Percentiles rank a stretch among this genome's conserved stretches.
These are phyloP conservation scores for Drosophila funebris DNA, from an alignment of 1,140 invertebrate species.

Conservation along the genomic window DNA sequence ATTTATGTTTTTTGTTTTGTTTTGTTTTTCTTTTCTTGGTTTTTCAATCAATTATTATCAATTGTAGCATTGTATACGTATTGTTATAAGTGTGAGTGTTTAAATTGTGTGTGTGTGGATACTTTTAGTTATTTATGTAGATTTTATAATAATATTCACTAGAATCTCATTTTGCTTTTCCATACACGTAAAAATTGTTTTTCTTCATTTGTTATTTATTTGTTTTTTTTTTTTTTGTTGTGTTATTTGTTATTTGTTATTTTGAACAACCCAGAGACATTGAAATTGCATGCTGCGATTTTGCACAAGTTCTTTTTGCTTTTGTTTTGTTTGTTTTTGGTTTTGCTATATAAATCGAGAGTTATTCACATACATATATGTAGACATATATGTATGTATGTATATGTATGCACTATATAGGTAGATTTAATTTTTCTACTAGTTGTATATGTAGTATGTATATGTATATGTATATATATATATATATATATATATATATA, in stretches of 20 bases:
- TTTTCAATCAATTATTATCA: constrained; percentile 41
- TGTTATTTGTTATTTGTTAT: constrained; percentile 8
- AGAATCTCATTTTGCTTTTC: constrained; percentile 33
- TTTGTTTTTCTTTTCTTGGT: constrained; percentile 3
- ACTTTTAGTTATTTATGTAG: constrained; percentile 13
- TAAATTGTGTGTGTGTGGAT: constrained; percentile 10
- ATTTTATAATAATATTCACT: constrained; percentile 48
- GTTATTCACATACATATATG: constrained; percentile 24
- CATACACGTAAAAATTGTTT: constrained; percentile 61
- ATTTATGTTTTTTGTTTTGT: constrained; percentile 27
- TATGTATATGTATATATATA: constrained; percentile 18
- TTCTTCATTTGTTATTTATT: not conserved
- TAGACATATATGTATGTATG: constrained; percentile 13
- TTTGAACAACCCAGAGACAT: constrained; percentile 52
- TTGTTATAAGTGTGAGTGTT: constrained; percentile 8
- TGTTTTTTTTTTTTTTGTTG: constrained; percentile 19
- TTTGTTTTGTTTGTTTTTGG: not conserved
- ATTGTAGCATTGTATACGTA: constrained; percentile 56
- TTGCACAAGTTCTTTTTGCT: constrained; percentile 21
- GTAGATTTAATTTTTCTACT: constrained; percentile 16
- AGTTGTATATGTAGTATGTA: constrained; percentile 20
- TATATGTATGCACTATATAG: constrained; percentile 14
- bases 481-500: constrained; percentile 19
- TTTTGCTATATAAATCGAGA: constrained; percentile 23
- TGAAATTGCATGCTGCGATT: constrained; percentile 40